Base-by-base conservation (phyloP, 2,888 invertebrate genomes). In the Dione juno region DNA sequence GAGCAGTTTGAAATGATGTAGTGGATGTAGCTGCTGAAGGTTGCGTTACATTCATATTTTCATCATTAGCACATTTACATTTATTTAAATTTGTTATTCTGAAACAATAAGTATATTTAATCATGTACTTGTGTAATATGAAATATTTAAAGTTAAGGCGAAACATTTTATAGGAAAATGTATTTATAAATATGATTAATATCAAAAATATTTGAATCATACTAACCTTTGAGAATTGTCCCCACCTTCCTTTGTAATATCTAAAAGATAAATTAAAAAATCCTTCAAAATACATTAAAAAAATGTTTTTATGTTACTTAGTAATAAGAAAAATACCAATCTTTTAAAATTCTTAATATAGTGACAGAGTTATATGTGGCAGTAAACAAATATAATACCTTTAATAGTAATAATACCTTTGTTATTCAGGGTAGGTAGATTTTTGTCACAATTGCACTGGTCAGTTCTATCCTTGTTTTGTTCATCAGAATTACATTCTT, bases 1-100 rank as follows among this genome's bases (percentile, higher is more conserved):
- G 73, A 10, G 86, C 83, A 14, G 87, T 85, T 73, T 81, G 84
- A 57, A 86, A 86, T 0, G 90, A 88, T 3, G 84, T 78, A 11
- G 82, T 77, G 2, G 89, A 88, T 10, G 85, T 84, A 43, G 80
- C 79, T 11, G 79, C 74, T 21, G 88, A 83, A 0, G 85, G 58
- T 54, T 67, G 79, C 76, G 35, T 61, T 45, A 68, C 57, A 35
- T 64, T 74, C 9, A 63, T 69, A 54, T 71, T 75, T 16, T 73
- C 76, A 66, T 73, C 70, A 58, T 75, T 72, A 3, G 14, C 67
- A 66, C 67, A 73, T 35, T 63, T 41, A 59, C 64, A 69, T 11
- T 43, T 35, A 21, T 45, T 43, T 7, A 43, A 13, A 5, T 37
- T 40, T 48, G 14, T 48, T 41, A 37, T 35, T 64, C 68, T 68